These are phyloP conservation scores for Beris chalybata DNA, from an alignment of 2,888 invertebrate species.

Conservation along the genomic window DNA sequence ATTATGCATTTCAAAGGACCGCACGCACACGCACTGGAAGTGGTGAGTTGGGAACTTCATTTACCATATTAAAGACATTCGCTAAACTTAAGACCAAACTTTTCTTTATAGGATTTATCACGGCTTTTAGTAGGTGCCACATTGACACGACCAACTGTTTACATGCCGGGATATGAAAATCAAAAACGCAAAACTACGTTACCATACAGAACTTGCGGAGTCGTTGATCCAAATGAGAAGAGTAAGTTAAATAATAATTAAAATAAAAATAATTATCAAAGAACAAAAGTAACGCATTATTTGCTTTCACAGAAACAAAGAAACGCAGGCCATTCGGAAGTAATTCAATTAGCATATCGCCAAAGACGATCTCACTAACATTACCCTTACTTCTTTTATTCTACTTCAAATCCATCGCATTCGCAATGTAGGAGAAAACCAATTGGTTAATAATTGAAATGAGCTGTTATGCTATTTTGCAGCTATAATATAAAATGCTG, in stretches of 20 bases:
- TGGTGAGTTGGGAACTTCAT: slow-evolving; percentile 59
- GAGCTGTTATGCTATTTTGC: too few relatives aligned
- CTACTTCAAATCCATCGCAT: too few relatives aligned
- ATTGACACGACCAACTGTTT: slow-evolving; percentile 73
- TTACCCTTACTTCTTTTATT: too few relatives aligned
- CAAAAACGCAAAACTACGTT: slow-evolving; percentile 70
- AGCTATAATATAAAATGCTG: too few relatives aligned
- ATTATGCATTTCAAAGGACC: slow-evolving; percentile 86
- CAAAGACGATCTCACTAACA: too few relatives aligned
- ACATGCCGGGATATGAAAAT: slow-evolving; percentile 75
- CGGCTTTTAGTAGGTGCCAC: slow-evolving; percentile 72
- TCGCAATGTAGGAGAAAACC: too few relatives aligned
- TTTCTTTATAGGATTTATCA: slow-evolving; percentile 62
- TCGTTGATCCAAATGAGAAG: slow-evolving; percentile 74
- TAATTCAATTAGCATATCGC: too few relatives aligned
- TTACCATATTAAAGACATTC: neutral
- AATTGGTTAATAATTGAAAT: too few relatives aligned
- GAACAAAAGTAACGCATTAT: too few relatives aligned
- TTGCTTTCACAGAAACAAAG: too few relatives aligned
- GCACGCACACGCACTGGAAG: slow-evolving; percentile 74
- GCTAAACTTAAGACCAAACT: neutral
- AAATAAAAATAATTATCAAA: neutral
- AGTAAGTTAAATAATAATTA: slow-evolving; percentile 48
- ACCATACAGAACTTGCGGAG: slow-evolving; percentile 76
- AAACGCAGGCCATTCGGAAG: too few relatives aligned